Percentiles rank a stretch among this genome's conserved stretches.
Conservation (phyloP, 2,113 vertebrate species). For the Planiliza haematocheilus region DNA sequence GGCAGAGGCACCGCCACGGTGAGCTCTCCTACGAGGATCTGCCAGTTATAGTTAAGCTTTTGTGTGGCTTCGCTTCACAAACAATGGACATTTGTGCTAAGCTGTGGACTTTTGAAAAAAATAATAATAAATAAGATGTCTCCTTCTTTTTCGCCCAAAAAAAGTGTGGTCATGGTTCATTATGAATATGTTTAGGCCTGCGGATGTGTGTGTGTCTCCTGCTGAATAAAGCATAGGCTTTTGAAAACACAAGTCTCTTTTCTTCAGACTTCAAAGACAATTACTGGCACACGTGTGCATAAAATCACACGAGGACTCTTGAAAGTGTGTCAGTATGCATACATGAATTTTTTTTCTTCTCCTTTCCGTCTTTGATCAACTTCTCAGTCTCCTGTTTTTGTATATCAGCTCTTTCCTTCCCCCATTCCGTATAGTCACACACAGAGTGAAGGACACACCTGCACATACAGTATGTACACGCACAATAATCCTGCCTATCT, state of each 20-base stretch:
- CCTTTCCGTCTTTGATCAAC: slow-evolving; percentile 53
- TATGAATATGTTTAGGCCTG: slow-evolving; percentile 40
- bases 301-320: slow-evolving; percentile 36
- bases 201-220: slow-evolving; percentile 27
- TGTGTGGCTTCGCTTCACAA: slow-evolving; percentile 31
- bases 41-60: slow-evolving; percentile 27
- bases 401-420: neutral
- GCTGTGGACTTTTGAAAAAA: neutral
- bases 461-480: slow-evolving; percentile 3
- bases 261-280: slow-evolving; percentile 68
- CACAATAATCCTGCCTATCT: slow-evolving; percentile 42
- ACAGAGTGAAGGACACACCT: neutral
- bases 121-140: slow-evolving; percentile 11
- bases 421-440: neutral
- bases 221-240: slow-evolving; percentile 59
- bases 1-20: slow-evolving; percentile 35
- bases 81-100: neutral
- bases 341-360: slow-evolving; percentile 34
- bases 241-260: slow-evolving; percentile 52
- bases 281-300: slow-evolving; percentile 20
- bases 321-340: slow-evolving; percentile 50
- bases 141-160: neutral
- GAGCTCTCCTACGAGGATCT: slow-evolving; percentile 45
- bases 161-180: slow-evolving; percentile 36
- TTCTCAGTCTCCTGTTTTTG: slow-evolving; percentile 28